Percentiles rank a stretch among this genome's conserved stretches.
phyloP scores from a whole-genome alignment of 2,797 vertebrate genomes.

The Hybognathus amarus region DNA sequence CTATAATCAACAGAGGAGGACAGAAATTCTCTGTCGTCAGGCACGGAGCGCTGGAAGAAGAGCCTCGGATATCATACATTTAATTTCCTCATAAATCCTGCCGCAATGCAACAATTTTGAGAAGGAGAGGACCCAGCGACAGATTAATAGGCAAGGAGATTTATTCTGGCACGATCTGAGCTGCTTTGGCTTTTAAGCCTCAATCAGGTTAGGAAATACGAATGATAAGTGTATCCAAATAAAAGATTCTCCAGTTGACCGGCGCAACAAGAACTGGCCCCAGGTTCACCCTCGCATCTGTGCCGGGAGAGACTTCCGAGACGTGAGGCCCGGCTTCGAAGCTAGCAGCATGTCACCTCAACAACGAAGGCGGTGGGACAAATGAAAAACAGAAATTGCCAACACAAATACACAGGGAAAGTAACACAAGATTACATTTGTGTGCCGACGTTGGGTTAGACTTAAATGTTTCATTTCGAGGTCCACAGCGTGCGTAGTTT shows the following conservation, averaged over 20 bases:
- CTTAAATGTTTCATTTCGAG: conserved; percentile 58
- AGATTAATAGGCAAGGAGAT: conserved; percentile 83
- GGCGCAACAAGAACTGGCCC: conserved; percentile 74
- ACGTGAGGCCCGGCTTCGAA: conserved; percentile 65
- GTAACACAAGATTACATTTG: conserved; percentile 54
- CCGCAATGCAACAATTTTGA: conserved; percentile 73
- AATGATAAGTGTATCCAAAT: conserved; percentile 80
- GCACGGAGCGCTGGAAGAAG: conserved; percentile 67
- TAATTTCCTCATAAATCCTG: conserved; percentile 78
- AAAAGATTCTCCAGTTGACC: conserved; percentile 82
- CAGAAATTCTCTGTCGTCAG: conserved; percentile 68
- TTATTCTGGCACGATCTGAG: conserved; percentile 81
- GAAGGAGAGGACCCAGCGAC: conserved; percentile 69
- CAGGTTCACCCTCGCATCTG: conserved; percentile 59
- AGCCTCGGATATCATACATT: conserved; percentile 74
- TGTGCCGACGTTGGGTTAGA: conserved; percentile 52
- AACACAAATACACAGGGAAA: conserved; percentile 63
- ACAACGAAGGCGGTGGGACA: conserved; percentile 63
- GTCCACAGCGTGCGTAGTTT: conserved; percentile 45
- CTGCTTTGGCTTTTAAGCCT: conserved; percentile 83
- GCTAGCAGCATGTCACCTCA: conserved; percentile 68
- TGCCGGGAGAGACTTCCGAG: conserved; percentile 58
- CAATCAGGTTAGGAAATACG: conserved; percentile 81
- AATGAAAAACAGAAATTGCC: conserved; percentile 71
- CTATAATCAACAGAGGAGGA: conserved; percentile 70